Percentiles rank a stretch among this genome's conserved stretches.
Conservation (phyloP, 2,888 invertebrate species). For the Uloborus plumipes region DNA sequence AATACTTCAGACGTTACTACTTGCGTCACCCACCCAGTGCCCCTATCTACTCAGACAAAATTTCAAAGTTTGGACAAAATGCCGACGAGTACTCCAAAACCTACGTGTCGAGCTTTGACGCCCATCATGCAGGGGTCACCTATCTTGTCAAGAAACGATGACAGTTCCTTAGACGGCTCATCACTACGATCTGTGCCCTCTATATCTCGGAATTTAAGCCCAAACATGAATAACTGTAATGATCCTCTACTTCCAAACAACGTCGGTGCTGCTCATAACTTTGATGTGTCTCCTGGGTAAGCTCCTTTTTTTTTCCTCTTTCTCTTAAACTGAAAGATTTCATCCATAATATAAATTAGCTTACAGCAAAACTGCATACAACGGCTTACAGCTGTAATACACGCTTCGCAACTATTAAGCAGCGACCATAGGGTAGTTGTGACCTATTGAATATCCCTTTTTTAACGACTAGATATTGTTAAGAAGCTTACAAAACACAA, state of each 20-base stretch:
- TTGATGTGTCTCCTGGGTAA: slow-evolving; percentile 41
- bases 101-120: slow-evolving; percentile 24
- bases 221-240: slow-evolving; percentile 30
- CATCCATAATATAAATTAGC: no score
- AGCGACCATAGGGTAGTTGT: no score
- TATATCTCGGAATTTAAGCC: slow-evolving; percentile 27
- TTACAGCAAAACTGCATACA: no score
- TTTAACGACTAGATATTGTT: no score
- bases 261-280: slow-evolving; percentile 15
- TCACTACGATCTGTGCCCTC: slow-evolving; percentile 36
- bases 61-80: slow-evolving; percentile 49
- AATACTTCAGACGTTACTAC: slow-evolving; percentile 6
- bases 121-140: slow-evolving; percentile 54
- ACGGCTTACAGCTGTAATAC: no score
- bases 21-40: slow-evolving; percentile 22
- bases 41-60: slow-evolving; percentile 45
- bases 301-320: neutral
- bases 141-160: slow-evolving; percentile 50
- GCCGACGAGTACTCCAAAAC: slow-evolving; percentile 65
- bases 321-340: no score
- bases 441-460: no score
- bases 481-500: no score
- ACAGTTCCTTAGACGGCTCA: slow-evolving; percentile 50
- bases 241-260: slow-evolving; percentile 24
- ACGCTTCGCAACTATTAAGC: no score